Conservation (phyloP, 2,888 invertebrate genomes). For the Agonopterix arenella region DNA sequence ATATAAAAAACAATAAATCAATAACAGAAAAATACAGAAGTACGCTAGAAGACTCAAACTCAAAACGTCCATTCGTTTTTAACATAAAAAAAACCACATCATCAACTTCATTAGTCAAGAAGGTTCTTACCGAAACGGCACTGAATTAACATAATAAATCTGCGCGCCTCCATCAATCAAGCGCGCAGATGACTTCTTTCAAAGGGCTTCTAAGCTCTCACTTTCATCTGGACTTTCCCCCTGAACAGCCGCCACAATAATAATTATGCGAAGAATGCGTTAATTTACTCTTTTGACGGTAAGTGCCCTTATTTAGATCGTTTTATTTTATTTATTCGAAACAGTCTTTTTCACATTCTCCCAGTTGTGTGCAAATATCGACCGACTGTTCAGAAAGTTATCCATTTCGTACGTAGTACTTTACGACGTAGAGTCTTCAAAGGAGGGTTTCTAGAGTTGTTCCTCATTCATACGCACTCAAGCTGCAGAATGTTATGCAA, state of each 20-base stretch:
- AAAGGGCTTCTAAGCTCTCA: slow-evolving; percentile 69
- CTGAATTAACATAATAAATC: slow-evolving; percentile 73
- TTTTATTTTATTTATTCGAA: too few relatives aligned
- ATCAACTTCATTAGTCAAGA: slow-evolving; percentile 7
- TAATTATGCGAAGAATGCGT: slow-evolving; percentile 33
- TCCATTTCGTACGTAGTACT: too few relatives aligned
- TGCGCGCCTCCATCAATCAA: slow-evolving; percentile 62
- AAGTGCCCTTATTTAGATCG: slow-evolving; percentile 6
- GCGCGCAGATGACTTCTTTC: slow-evolving; percentile 53
- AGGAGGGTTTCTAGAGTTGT: too few relatives aligned
- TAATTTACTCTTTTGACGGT: slow-evolving; percentile 27
- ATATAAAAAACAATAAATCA: neutral
- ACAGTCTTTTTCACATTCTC: too few relatives aligned
- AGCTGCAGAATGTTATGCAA: too few relatives aligned
- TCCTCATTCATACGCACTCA: too few relatives aligned
- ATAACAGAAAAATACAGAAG: neutral
- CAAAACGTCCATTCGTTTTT: neutral
- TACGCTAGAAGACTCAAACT: neutral
- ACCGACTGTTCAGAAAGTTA: too few relatives aligned
- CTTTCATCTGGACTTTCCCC: slow-evolving; percentile 50
- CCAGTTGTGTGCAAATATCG: too few relatives aligned
- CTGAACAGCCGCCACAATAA: slow-evolving; percentile 26
- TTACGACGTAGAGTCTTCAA: too few relatives aligned
- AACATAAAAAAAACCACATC: neutral
- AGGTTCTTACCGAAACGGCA: slow-evolving; percentile 17